A percentile compares a stretch with the other conserved stretches of the same genome.
phyloP scores from a whole-genome alignment of 2,888 invertebrate genomes.

The Cyrtodaria siliqua region DNA sequence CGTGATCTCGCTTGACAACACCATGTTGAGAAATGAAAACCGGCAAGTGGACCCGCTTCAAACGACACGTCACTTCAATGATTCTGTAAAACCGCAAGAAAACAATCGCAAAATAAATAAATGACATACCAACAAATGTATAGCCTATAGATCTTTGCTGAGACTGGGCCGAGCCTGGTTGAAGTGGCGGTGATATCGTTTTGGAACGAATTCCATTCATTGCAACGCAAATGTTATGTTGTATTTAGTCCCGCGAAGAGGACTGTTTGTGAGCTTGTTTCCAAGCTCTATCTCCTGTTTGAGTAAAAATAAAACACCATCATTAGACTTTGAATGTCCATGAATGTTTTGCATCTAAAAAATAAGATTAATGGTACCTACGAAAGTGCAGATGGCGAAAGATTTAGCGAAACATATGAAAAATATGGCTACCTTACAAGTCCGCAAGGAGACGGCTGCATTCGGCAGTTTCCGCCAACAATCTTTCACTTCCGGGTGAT shows the following conservation, averaged over 20 bases:
- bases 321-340: slow-evolving; percentile 22
- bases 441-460: slow-evolving; percentile 82
- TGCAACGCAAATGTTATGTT: slow-evolving; percentile 78
- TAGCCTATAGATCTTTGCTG: slow-evolving; percentile 74
- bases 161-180: slow-evolving; percentile 73
- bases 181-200: slow-evolving; percentile 79
- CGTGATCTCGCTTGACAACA: slow-evolving; percentile 49
- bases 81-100: background rate
- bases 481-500: slow-evolving; percentile 69
- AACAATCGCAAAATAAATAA: slow-evolving; percentile 7
- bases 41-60: slow-evolving; percentile 45
- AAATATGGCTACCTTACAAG: slow-evolving; percentile 82
- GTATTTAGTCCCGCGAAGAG: slow-evolving; percentile 78
- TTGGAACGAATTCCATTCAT: slow-evolving; percentile 81
- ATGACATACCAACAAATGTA: slow-evolving; percentile 68
- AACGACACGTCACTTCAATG: slow-evolving; percentile 20
- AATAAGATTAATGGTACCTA: slow-evolving; percentile 18
- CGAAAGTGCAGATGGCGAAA: slow-evolving; percentile 71
- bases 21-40: slow-evolving; percentile 45
- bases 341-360: slow-evolving; percentile 40
- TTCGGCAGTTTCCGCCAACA: slow-evolving; percentile 79
- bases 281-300: slow-evolving; percentile 83
- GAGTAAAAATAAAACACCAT: slow-evolving; percentile 68
- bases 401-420: slow-evolving; percentile 67
- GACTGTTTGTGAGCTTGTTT: slow-evolving; percentile 81